These are phyloP conservation scores for Diplosoma virens DNA, from an alignment of 23 tunicate genomes.

Conservation along the genomic window DNA sequence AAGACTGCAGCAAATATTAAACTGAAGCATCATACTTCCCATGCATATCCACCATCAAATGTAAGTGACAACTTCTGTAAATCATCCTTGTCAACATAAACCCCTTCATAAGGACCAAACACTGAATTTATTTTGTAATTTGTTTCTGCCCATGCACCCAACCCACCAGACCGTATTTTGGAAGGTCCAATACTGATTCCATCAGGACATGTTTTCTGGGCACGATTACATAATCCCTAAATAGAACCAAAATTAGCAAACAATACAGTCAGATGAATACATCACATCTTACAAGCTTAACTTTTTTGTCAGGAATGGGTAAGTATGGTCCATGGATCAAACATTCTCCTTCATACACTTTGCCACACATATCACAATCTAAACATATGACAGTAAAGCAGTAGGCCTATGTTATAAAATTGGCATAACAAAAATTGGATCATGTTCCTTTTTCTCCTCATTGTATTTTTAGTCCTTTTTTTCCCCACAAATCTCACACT, in stretches of 20 bases:
- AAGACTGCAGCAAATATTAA: too few relatives aligned
- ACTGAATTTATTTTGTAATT: constrained; percentile 48
- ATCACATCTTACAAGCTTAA: constrained; percentile 62
- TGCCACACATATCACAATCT: constrained; percentile 70
- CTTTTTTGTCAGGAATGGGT: constrained; percentile 40
- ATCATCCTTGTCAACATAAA: constrained; percentile 40
- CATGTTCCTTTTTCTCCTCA: too few relatives aligned
- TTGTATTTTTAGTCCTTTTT: too few relatives aligned
- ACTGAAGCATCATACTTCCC: constrained; percentile 73
- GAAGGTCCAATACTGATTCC: constrained; percentile 70
- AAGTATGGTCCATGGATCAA: constrained; percentile 54
- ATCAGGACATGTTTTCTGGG: constrained; percentile 66
- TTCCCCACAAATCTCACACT: too few relatives aligned
- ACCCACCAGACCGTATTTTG: constrained; percentile 45
- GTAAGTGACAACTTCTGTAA: constrained; percentile 30
- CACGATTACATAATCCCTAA: constrained; percentile 57
- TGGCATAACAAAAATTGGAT: too few relatives aligned
- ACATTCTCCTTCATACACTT: constrained; percentile 54
- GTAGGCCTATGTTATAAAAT: too few relatives aligned
- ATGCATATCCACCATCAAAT: constrained; percentile 78
- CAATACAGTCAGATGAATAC: too few relatives aligned
- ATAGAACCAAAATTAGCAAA: too few relatives aligned
- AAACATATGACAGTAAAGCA: too few relatives aligned
- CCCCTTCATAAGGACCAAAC: constrained; percentile 86
- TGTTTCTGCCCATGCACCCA: constrained; percentile 65